Percentiles rank a stretch among this genome's conserved stretches.
Evolutionary conservation across 2,888 invertebrate species (phyloP).

Genomic region (Norana najaformis): DNA sequence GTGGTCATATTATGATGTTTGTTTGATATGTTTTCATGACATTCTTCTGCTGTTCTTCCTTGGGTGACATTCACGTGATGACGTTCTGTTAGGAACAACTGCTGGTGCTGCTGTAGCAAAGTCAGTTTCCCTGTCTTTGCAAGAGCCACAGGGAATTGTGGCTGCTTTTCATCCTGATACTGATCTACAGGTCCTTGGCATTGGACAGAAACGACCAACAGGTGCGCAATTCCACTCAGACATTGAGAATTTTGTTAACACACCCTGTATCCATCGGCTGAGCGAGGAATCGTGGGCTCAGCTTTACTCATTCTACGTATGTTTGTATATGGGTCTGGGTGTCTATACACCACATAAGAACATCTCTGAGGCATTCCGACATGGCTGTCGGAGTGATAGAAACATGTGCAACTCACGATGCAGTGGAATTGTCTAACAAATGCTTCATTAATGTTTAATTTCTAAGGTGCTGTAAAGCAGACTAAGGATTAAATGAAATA

Average conservation of each 20-base stretch:
- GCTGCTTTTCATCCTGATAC: neutral
- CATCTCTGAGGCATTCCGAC: no score
- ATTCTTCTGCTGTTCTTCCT: neutral
- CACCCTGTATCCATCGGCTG: no score
- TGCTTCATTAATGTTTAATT: no score
- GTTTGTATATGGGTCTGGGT: no score
- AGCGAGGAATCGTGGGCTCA: no score
- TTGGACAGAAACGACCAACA: neutral
- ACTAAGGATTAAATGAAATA: no score
- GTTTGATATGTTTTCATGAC: neutral
- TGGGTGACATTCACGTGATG: neutral
- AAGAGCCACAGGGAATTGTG: neutral
- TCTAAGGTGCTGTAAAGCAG: no score
- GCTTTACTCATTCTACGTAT: neutral
- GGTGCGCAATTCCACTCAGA: constrained; percentile 19
- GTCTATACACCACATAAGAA: neutral
- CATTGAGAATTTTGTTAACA: no score
- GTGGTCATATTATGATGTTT: neutral
- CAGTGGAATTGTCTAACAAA: no score
- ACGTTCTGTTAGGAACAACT: neutral
- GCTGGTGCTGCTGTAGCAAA: neutral
- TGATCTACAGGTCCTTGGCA: neutral
- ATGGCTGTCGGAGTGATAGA: no score
- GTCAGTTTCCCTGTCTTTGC: neutral
- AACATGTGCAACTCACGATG: no score